phyloP scores from a whole-genome alignment of 1,140 invertebrate species.

The Pararge aegeria region DNA sequence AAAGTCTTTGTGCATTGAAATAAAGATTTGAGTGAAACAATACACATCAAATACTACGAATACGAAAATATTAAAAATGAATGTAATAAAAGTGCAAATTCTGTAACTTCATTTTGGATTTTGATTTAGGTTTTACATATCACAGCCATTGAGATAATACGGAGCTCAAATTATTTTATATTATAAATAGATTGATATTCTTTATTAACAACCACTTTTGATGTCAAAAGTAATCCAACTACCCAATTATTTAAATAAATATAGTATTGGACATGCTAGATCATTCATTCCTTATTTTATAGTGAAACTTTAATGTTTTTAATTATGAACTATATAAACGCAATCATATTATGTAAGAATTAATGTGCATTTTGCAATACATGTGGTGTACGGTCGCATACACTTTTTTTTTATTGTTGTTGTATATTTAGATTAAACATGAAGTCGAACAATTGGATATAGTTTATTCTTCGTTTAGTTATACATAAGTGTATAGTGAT shows the following conservation, averaged over 20 bases:
- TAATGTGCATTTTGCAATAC: conserved; percentile 57
- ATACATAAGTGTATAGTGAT: conserved; percentile 16
- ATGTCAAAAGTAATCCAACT: background rate
- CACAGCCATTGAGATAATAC: too few species aligned
- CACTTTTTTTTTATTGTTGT: conserved; percentile 39
- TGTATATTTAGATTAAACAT: conserved; percentile 61
- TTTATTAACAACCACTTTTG: too few species aligned
- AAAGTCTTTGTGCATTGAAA: too few species aligned
- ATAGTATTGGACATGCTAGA: conserved; percentile 23
- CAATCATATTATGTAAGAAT: conserved; percentile 43
- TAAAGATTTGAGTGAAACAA: too few species aligned
- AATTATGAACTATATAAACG: conserved; percentile 41
- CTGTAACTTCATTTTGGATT: too few species aligned
- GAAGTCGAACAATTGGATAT: conserved; percentile 58
- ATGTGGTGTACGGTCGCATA: conserved; percentile 39
- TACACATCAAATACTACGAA: too few species aligned
- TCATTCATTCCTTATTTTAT: conserved; percentile 51
- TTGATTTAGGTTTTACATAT: too few species aligned
- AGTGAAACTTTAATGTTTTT: conserved; percentile 49
- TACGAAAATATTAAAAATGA: background rate
- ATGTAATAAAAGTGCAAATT: background rate
- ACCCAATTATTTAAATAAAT: background rate
- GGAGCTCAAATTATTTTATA: too few species aligned
- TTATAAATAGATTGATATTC: too few species aligned
- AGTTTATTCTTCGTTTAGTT: conserved; percentile 36